A percentile compares a stretch with the other conserved stretches of the same genome.
These are phyloP conservation scores for Aporophyla lueneburgensis DNA, from an alignment of 2,888 invertebrate genomes.

Conservation along the genomic window DNA sequence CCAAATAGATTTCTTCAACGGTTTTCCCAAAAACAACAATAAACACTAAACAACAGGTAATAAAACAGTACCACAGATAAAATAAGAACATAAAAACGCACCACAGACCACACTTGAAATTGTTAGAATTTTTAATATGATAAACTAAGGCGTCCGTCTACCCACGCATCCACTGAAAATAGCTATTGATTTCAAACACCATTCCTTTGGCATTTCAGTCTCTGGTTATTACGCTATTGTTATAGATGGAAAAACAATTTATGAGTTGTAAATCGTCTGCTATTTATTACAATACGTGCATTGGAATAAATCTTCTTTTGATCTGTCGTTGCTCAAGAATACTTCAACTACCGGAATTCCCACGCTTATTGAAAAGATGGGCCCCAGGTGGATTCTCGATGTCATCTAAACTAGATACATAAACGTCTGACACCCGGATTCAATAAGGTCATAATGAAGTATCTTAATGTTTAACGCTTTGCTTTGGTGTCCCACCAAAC, in stretches of 20 bases:
- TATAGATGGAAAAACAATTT: conserved; percentile 17
- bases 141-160: conserved; percentile 11
- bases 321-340: conserved; percentile 11
- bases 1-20: background rate
- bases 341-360: background rate
- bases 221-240: conserved; percentile 23
- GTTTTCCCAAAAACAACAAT: conserved; percentile 13
- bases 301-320: conserved; percentile 36
- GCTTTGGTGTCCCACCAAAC: too few relatives aligned
- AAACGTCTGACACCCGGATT: background rate
- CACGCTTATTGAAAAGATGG: background rate
- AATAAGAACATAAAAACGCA: conserved; percentile 30
- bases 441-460: background rate
- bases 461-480: background rate
- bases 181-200: conserved; percentile 42
- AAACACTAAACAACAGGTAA: conserved; percentile 28
- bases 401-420: background rate
- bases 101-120: conserved; percentile 60
- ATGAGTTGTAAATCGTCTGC: conserved; percentile 6
- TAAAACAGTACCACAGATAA: conserved; percentile 35
- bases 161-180: conserved; percentile 53
- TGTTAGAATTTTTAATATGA: conserved; percentile 40
- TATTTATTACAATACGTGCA: conserved; percentile 19
- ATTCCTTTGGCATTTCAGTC: conserved; percentile 20
- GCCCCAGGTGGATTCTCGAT: background rate